These are phyloP conservation scores for Columba guinea DNA, from an alignment of 2,797 vertebrate species.

Conservation along the genomic window DNA sequence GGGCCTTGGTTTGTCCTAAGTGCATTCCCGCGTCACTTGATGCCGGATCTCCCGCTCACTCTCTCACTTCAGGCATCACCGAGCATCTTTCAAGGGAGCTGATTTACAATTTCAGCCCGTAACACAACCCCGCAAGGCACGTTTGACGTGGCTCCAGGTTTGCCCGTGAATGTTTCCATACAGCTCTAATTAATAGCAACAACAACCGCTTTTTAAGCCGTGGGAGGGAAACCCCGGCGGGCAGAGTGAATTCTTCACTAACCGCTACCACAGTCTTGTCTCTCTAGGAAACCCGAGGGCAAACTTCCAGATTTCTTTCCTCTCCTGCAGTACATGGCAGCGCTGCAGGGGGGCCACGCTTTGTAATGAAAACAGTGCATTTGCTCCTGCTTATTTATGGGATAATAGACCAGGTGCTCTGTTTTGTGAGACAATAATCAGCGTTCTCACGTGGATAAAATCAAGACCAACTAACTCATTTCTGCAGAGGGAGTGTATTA, in stretches of 20 bases:
- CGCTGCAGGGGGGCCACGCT: background rate
- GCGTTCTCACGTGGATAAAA: background rate
- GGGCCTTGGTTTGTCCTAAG: background rate
- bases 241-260: background rate
- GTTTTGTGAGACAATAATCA: background rate
- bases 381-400: background rate
- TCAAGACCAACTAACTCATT: background rate
- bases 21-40: accelerated
- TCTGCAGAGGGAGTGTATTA: background rate
- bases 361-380: background rate
- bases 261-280: background rate
- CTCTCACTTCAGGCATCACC: background rate
- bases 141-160: background rate
- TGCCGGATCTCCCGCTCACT: background rate
- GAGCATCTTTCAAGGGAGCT: background rate
- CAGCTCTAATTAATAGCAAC: slow-evolving; percentile 7
- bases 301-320: background rate
- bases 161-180: background rate
- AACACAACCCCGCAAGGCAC: background rate
- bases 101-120: background rate
- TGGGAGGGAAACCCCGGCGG: background rate
- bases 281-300: background rate
- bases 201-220: background rate
- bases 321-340: background rate
- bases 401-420: slow-evolving; percentile 26